Evolutionary conservation across 2,888 invertebrate genomes (phyloP).

Genomic region (Tetranychus truncatus): DNA sequence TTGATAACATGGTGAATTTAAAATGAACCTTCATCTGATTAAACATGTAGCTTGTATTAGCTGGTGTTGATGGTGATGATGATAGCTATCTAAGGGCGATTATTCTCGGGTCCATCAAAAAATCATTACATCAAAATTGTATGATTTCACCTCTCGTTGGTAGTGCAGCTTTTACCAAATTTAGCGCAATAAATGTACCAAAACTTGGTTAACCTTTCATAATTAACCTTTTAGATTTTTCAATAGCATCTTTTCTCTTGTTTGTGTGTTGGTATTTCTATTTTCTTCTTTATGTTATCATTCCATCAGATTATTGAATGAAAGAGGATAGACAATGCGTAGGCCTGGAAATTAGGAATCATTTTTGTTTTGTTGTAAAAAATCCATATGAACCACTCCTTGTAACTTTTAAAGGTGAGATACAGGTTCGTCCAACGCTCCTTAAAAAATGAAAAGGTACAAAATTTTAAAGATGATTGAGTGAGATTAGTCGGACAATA

Average conservation of each 20-base stretch:
- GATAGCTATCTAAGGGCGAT: too few relatives aligned
- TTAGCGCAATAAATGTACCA: too few relatives aligned
- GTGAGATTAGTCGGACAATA: background rate
- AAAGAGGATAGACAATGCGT: background rate
- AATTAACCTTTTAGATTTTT: too few relatives aligned
- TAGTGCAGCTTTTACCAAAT: too few relatives aligned
- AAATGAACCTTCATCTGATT: too few relatives aligned
- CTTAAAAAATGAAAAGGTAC: background rate
- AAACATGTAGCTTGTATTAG: too few relatives aligned
- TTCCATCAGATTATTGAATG: background rate
- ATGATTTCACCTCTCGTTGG: too few relatives aligned
- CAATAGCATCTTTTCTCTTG: background rate
- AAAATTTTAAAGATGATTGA: background rate
- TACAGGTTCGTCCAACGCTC: background rate
- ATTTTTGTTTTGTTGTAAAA: background rate
- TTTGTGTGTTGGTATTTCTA: background rate
- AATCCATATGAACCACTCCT: background rate
- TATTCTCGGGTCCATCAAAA: too few relatives aligned
- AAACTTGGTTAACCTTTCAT: too few relatives aligned
- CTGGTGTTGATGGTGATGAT: too few relatives aligned
- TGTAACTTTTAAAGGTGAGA: background rate
- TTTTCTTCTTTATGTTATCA: background rate
- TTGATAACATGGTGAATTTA: too few relatives aligned
- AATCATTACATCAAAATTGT: too few relatives aligned
- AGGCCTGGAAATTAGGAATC: background rate